Base-by-base conservation (phyloP, 2,113 vertebrate genomes). In the Lampris megalopsis region DNA sequence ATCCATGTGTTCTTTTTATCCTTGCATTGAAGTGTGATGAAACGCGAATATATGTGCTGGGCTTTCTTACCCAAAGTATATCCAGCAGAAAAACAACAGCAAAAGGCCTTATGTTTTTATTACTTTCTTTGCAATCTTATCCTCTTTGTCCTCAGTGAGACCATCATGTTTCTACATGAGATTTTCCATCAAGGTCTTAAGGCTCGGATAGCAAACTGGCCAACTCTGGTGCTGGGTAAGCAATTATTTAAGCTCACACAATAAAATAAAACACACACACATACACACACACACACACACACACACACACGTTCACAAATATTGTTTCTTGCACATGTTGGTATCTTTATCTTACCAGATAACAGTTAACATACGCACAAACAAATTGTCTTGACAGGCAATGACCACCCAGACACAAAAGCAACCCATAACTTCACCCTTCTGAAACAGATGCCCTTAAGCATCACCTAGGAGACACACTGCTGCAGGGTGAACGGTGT, bases 121-220 rank as follows among this genome's bases (percentile, higher is more conserved):
- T 70, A 37, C 45, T 58, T 24, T 1, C 4, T 71, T 71, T 43
- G 13, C 38, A 62, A 4, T 24, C 35, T 9, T 70, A 42, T 66
- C 24, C 24, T 24, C 40, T 73, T 37, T 75, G 47, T 80, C 71
- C 76, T 86, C 90, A 99, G 97, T 88, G 98, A 99, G 95, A 99
- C 98, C 74, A 99, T 99, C 82, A 99, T 99, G 97, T 99, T 99
- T 91, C 95, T 99, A 63, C 97, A 99, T 87, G 97, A 99, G 94
- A 99, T 99, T 94, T 99, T 99, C 94, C 97, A 98, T 88, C 98
- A 99, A 92, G 98, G 98, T 83, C 91, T 99, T 74, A 99, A 98
- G 91, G 98, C 98, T 54, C 96, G 98, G 89, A 97, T 99, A 88
- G 97, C 96, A 71, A 99, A 98, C 90, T 99, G 98, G 98, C 98